Conservation (phyloP, 1,140 invertebrate genomes). For the Drosophila tani region DNA sequence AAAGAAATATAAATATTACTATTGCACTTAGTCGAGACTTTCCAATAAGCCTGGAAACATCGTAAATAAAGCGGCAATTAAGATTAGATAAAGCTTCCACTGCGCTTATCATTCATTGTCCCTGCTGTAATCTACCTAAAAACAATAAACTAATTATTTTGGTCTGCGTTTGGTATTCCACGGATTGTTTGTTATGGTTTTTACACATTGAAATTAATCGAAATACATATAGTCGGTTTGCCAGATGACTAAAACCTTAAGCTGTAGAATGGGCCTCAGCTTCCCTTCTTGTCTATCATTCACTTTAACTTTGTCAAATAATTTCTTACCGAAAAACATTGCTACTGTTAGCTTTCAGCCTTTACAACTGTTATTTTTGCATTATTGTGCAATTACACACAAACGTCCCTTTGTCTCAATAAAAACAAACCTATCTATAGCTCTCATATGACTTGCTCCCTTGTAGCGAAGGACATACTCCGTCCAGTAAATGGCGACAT, state of each 20-base stretch:
- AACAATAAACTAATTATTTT: slow-evolving; percentile 9
- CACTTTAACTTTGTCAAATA: no score
- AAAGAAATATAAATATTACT: neutral
- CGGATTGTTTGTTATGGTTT: neutral
- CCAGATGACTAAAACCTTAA: neutral
- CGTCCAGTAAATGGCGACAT: slow-evolving; percentile 89
- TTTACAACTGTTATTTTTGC: no score
- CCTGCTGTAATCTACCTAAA: slow-evolving; percentile 7
- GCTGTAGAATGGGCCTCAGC: no score
- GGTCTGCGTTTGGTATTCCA: neutral
- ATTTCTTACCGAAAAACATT: neutral
- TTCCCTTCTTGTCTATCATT: no score
- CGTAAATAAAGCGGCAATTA: slow-evolving; percentile 13
- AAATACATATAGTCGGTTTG: no score
- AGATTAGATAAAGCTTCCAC: slow-evolving; percentile 25
- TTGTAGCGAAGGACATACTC: slow-evolving; percentile 89
- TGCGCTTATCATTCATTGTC: slow-evolving; percentile 12
- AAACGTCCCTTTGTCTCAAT: no score
- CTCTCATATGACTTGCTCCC: slow-evolving; percentile 85
- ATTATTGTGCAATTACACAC: neutral
- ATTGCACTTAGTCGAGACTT: neutral
- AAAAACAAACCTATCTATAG: neutral
- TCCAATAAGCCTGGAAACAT: neutral
- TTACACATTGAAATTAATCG: no score
- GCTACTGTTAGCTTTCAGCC: no score